phyloP scores from a whole-genome alignment of 1,140 invertebrate species.

The Hylaeus volcanicus region DNA sequence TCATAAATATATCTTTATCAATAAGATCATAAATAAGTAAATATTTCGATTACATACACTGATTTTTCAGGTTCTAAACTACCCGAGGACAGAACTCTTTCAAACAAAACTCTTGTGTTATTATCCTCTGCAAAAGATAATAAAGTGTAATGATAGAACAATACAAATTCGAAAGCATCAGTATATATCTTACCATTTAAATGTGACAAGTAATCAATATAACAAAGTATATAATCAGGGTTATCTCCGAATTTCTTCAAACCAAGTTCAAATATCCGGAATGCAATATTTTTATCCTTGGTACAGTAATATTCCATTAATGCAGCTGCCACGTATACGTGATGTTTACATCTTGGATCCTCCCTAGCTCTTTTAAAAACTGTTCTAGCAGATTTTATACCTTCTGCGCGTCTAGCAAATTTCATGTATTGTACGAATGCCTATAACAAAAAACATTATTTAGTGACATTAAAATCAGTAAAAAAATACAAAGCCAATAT shows the following conservation, averaged over 20 bases:
- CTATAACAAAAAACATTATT: constrained; percentile 76
- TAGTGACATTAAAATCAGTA: background rate
- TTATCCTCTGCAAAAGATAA: constrained; percentile 92
- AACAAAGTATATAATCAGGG: constrained; percentile 96
- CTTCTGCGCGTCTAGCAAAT: constrained; percentile 97
- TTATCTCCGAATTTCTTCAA: constrained; percentile 97
- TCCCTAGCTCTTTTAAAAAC: constrained; percentile 98
- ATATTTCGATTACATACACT: constrained; percentile 84
- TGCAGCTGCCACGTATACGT: constrained; percentile 97
- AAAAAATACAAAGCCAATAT: constrained; percentile 25
- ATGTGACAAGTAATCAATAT: constrained; percentile 98
- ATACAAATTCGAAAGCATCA: background rate
- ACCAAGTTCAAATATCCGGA: constrained; percentile 98
- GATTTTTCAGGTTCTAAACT: constrained; percentile 95
- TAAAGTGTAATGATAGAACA: background rate
- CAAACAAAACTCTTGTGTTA: constrained; percentile 98
- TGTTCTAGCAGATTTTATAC: constrained; percentile 96
- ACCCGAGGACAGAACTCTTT: constrained; percentile 96
- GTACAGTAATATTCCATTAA: constrained; percentile 99
- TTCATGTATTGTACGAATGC: constrained; percentile 99
- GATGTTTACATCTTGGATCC: constrained; percentile 91
- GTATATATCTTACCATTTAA: constrained; percentile 89
- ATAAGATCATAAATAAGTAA: background rate
- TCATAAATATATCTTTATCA: background rate
- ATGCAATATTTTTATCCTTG: constrained; percentile 99